phyloP scores from a whole-genome alignment of 1,140 invertebrate genomes.

The Manduca sexta region DNA sequence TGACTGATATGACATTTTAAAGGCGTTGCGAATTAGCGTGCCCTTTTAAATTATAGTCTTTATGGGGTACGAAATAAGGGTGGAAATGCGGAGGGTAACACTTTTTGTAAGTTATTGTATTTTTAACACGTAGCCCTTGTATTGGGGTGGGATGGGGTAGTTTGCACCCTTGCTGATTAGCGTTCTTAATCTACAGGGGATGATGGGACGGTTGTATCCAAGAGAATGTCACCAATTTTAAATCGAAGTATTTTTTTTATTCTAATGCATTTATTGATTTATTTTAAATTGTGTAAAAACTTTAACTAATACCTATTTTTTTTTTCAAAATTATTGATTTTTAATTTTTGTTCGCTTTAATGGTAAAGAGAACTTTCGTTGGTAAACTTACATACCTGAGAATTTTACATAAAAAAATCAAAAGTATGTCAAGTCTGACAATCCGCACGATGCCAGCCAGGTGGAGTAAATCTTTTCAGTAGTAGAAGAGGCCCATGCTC shows the following conservation, averaged over 20 bases:
- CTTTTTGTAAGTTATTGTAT: slow-evolving; percentile 54
- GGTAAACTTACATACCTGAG: too few species aligned
- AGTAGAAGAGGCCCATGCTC: too few species aligned
- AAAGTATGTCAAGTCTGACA: too few species aligned
- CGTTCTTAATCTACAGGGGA: slow-evolving; percentile 67
- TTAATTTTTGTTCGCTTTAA: too few species aligned
- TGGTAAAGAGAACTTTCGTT: too few species aligned
- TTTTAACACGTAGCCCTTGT: slow-evolving; percentile 63
- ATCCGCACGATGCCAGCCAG: too few species aligned
- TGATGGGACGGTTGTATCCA: slow-evolving; percentile 39
- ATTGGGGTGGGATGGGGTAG: slow-evolving; percentile 37
- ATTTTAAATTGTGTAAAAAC: too few species aligned
- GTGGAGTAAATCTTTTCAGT: too few species aligned
- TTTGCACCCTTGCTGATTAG: slow-evolving; percentile 69
- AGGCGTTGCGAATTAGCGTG: slow-evolving; percentile 66
- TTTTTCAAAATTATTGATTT: too few species aligned
- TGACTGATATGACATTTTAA: slow-evolving; percentile 68
- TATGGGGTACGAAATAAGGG: neutral
- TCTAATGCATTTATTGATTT: too few species aligned
- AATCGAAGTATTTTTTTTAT: slow-evolving; percentile 1
- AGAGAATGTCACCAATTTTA: slow-evolving; percentile 2
- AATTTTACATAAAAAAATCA: too few species aligned
- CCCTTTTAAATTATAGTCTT: slow-evolving; percentile 1
- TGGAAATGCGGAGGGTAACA: neutral
- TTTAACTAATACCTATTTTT: too few species aligned